phyloP scores from a whole-genome alignment of 1,140 invertebrate species.

The Phymorhynchus buccinoides region DNA sequence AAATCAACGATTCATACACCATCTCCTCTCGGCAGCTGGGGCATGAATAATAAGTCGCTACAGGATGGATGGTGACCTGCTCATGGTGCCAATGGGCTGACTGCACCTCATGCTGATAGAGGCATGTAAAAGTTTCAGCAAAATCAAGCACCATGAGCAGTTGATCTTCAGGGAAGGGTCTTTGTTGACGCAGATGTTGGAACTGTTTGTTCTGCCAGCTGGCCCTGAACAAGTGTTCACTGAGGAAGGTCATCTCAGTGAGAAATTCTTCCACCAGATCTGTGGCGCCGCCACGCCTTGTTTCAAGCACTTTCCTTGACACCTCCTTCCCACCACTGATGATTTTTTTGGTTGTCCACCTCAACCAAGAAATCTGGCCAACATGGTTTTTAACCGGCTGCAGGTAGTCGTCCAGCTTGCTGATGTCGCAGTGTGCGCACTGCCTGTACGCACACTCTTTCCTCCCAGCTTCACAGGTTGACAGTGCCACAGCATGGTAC shows the following conservation, averaged over 20 bases:
- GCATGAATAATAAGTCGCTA: background rate
- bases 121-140: conserved; percentile 44
- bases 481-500: too few species aligned
- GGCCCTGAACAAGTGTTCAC: background rate
- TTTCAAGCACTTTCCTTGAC: background rate
- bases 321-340: too few species aligned
- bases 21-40: conserved; percentile 28
- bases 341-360: too few species aligned
- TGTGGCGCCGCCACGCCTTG: background rate
- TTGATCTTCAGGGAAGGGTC: conserved; percentile 15
- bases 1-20: conserved; percentile 41
- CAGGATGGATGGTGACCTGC: conserved; percentile 42
- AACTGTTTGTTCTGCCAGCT: conserved; percentile 39
- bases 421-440: too few species aligned
- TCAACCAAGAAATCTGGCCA: too few species aligned
- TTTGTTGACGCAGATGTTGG: background rate
- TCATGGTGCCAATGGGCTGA: conserved; percentile 42
- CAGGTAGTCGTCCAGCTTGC: too few species aligned
- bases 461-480: too few species aligned
- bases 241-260: background rate
- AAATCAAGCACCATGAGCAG: conserved; percentile 42
- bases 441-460: too few species aligned
- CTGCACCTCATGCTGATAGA: conserved; percentile 45
- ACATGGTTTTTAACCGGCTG: too few species aligned
- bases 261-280: background rate